Percentiles rank a stretch among this genome's conserved stretches.
phyloP scores from a whole-genome alignment of 2,888 invertebrate genomes.

The Eupithecia tripunctaria region DNA sequence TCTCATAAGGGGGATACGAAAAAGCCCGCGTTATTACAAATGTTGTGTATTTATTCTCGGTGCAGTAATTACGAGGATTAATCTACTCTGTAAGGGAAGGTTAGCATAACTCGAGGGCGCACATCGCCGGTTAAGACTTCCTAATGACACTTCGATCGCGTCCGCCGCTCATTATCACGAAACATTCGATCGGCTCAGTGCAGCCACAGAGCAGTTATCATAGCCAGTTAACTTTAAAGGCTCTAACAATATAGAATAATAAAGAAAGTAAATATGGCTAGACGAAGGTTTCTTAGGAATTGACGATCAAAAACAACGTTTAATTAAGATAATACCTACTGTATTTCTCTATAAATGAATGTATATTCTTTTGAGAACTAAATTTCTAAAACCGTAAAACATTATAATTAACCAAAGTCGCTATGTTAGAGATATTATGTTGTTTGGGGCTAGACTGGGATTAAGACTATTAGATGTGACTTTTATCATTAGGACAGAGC shows the following conservation, averaged over 20 bases:
- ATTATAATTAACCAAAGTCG: background rate
- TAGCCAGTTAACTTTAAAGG: conserved; percentile 17
- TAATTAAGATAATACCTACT: no score
- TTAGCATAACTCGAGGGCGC: conserved; percentile 77
- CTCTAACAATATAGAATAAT: background rate
- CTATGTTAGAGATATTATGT: background rate
- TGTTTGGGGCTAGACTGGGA: background rate
- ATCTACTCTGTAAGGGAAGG: conserved; percentile 69
- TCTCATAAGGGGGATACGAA: conserved; percentile 38
- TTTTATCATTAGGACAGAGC: background rate
- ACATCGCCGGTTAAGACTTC: conserved; percentile 80
- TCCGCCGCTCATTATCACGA: conserved; percentile 80
- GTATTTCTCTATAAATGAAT: no score
- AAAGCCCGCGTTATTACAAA: conserved; percentile 54
- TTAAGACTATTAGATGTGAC: no score
- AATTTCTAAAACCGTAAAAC: no score
- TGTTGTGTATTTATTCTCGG: conserved; percentile 55
- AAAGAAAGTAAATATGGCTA: background rate
- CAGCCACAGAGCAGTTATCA: conserved; percentile 16
- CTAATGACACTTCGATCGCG: conserved; percentile 83
- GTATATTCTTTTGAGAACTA: no score
- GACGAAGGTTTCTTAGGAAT: background rate
- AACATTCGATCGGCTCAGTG: conserved; percentile 77
- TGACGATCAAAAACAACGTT: background rate
- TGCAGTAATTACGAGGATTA: conserved; percentile 75